phyloP scores from a whole-genome alignment of 2,113 vertebrate genomes.

The Anthoscopus minutus region DNA sequence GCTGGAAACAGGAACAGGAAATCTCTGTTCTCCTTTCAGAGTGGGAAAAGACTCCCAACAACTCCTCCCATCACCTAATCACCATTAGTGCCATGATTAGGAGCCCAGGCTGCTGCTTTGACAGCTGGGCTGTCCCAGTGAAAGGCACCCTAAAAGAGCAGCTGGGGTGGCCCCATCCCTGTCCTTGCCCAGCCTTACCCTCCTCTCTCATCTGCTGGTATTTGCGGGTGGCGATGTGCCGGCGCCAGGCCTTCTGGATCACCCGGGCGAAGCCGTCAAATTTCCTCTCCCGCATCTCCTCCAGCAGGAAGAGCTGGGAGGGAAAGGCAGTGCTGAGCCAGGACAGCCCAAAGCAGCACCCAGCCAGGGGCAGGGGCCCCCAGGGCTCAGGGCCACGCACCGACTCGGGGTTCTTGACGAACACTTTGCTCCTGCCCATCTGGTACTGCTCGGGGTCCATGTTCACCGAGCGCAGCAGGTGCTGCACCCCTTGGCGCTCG shows the following conservation, averaged over 20 bases:
- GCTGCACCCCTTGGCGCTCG: slow-evolving; percentile 88
- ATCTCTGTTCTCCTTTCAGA: neutral
- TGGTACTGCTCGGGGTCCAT: slow-evolving; percentile 96
- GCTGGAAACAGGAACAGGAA: neutral
- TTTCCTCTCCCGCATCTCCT: slow-evolving; percentile 94
- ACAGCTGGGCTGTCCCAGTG: neutral
- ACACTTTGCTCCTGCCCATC: slow-evolving; percentile 90
- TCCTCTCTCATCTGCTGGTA: slow-evolving; percentile 96
- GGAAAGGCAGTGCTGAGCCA: neutral
- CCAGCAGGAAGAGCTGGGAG: slow-evolving; percentile 89
- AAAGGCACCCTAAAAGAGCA: neutral
- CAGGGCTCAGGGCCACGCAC: slow-evolving; percentile 50
- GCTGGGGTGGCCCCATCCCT: fast-evolving
- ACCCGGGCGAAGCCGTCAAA: slow-evolving; percentile 89
- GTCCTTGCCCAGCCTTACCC: slow-evolving; percentile 62
- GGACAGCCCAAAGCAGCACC: neutral
- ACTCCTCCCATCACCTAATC: neutral
- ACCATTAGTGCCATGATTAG: neutral
- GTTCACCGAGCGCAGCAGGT: slow-evolving; percentile 87
- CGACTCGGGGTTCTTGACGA: slow-evolving; percentile 95
- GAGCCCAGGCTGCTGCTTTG: neutral
- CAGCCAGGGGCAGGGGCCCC: fast-evolving
- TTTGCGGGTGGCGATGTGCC: slow-evolving; percentile 82
- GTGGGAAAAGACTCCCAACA: fast-evolving
- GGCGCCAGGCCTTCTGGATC: slow-evolving; percentile 95